Base-by-base conservation (phyloP, 2,113 vertebrate species). In the Procapra przewalskii region DNA sequence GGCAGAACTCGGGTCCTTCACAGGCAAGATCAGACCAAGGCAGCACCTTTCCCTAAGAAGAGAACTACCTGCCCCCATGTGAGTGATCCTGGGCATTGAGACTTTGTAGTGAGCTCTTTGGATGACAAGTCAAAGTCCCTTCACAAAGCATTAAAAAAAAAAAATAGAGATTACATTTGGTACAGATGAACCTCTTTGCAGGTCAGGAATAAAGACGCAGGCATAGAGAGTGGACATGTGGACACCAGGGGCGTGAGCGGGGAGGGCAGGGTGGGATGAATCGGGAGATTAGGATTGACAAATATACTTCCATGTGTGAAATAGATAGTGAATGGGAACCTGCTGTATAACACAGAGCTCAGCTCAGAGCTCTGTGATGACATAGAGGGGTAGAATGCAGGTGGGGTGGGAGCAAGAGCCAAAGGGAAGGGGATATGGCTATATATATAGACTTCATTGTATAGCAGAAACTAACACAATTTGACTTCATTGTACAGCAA, bases 11-110 rank as follows among this genome's bases (percentile, higher is more conserved):
- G 0, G 2, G 8, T 33, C 15, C 80, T 43, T 80, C 17, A 14
- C 1, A 23, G 21, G 6, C 43, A 71, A 13, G 25, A 7, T 9
- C 2, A 19, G 33, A 85, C 3, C 33, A 33, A 14, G 0, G 1
- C 1, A 5, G 67, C 0, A 6, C 11, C 29, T 52, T 57, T 43
- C 57, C 64, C 50, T 31, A 14, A 31, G 55, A 83, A 79, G 45
- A 48, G 7, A 10, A 14, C 23, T 27, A 3, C 12, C 25, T 59
- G 23, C 7, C n/a, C 7, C 17, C 7, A 3, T 3, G 11, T 31
- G 27, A 92, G 27, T 50, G 27, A 79, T 33, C 40, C 21, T 77
- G 4, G 36, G 13, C 25, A 27, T 4, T 6, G 19, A n/a, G 54
- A 25, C 15, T 52, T 91, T 83, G 71, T 54, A 33, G 11, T 19